Conservation (phyloP, 1,140 invertebrate species). For the Helicoverpa armigera region DNA sequence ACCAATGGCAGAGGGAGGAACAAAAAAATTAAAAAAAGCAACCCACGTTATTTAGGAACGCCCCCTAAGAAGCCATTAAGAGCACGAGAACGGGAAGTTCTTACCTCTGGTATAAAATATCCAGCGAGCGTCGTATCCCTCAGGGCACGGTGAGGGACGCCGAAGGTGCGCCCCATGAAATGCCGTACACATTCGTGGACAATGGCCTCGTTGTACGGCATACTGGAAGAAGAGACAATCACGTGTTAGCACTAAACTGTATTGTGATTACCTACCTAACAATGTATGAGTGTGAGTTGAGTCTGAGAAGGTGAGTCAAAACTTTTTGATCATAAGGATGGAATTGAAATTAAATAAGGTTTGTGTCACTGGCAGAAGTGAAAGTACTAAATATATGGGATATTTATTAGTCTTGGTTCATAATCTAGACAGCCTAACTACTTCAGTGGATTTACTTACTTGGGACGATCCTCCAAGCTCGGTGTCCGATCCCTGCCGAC, state of each 20-base stretch:
- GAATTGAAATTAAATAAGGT: no score
- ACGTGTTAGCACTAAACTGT: background rate
- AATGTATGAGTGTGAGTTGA: no score
- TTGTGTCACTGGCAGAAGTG: no score
- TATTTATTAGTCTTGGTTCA: no score
- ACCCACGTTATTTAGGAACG: no score
- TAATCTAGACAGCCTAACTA: no score
- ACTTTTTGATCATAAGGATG: no score
- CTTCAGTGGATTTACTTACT: slow-evolving; percentile 83
- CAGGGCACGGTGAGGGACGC: slow-evolving; percentile 92
- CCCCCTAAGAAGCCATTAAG: background rate
- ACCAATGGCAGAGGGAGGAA: no score
- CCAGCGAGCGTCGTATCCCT: slow-evolving; percentile 90
- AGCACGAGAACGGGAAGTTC: background rate
- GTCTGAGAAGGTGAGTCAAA: no score
- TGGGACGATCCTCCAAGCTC: slow-evolving; percentile 89
- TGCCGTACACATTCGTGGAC: slow-evolving; percentile 92
- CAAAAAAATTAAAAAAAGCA: no score
- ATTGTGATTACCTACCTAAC: background rate
- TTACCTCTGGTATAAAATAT: slow-evolving; percentile 92
- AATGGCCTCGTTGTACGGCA: slow-evolving; percentile 93
- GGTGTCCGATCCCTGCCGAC: slow-evolving; percentile 90
- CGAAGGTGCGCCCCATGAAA: slow-evolving; percentile 92
- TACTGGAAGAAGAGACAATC: slow-evolving; percentile 83
- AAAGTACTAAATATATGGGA: no score